A percentile compares a stretch with the other conserved stretches of the same genome.
Evolutionary conservation across 2,888 invertebrate genomes (phyloP).

Genomic region (Idaea biselata): DNA sequence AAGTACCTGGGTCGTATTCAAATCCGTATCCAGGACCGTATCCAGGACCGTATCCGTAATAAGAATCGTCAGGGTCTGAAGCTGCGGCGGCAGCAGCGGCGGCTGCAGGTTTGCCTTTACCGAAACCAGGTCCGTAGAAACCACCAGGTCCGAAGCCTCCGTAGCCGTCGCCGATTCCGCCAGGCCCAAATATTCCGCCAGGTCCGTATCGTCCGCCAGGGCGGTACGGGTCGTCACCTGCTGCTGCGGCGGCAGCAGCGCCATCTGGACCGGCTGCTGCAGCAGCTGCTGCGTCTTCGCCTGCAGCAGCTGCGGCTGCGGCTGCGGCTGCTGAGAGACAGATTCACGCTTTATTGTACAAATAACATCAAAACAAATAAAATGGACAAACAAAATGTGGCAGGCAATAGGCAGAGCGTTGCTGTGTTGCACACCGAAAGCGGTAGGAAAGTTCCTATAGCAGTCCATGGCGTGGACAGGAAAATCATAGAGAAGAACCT

Average conservation of each 20-base stretch:
- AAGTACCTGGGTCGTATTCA: no score
- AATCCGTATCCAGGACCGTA: background rate
- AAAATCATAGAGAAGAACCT: no score
- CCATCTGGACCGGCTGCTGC: constrained; percentile 16
- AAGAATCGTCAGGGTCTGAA: background rate
- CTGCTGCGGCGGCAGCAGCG: constrained; percentile 13
- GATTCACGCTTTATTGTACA: no score
- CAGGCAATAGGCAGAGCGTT: no score
- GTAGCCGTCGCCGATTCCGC: background rate
- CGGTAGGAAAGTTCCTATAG: no score
- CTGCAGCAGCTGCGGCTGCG: no score
- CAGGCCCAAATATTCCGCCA: constrained; percentile 12
- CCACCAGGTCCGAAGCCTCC: background rate
- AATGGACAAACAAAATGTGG: no score
- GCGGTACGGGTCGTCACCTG: constrained; percentile 8
- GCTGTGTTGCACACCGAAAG: no score
- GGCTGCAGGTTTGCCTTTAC: background rate
- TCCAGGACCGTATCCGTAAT: background rate
- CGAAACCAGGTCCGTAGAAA: background rate
- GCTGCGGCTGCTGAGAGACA: no score
- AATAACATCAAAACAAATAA: no score
- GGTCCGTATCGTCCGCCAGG: constrained; percentile 13
- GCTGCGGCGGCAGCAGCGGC: background rate
- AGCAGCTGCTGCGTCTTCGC: no score
- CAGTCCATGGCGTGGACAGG: no score